Percentiles rank a stretch among this genome's conserved stretches.
phyloP scores from a whole-genome alignment of 2,113 vertebrate genomes.

The Philantomba maxwellii region DNA sequence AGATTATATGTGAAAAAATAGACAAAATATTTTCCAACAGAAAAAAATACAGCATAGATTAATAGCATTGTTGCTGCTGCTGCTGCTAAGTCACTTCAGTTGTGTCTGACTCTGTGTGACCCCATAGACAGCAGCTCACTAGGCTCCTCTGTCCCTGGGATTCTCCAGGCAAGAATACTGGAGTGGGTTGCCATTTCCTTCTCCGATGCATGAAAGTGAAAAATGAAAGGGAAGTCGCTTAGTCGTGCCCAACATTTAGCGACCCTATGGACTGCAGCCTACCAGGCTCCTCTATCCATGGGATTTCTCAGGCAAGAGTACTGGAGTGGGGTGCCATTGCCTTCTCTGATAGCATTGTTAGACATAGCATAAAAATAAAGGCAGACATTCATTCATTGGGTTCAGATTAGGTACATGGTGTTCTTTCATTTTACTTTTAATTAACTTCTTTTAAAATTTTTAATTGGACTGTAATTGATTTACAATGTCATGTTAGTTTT shows the following conservation, averaged over 20 bases:
- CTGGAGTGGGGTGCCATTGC: no score
- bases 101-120: fast-evolving
- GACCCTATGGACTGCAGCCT: no score
- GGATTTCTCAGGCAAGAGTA: no score
- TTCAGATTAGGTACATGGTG: background rate
- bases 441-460: background rate
- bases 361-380: background rate
- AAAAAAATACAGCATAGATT: background rate
- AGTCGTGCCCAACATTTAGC: no score
- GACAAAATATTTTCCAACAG: background rate
- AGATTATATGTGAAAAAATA: background rate
- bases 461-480: background rate
- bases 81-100: no score
- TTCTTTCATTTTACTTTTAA: background rate
- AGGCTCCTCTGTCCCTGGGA: no score
- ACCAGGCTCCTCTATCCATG: no score
- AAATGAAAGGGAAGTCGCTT: no score
- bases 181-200: no score
- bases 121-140: no score
- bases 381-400: background rate
- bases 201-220: no score
- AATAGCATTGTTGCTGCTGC: background rate
- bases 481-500: background rate
- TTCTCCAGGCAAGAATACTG: no score
- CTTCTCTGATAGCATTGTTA: background rate